Percentiles rank a stretch among this genome's conserved stretches.
phyloP scores from a whole-genome alignment of 2,113 vertebrate genomes.

The Lycaon pictus region DNA sequence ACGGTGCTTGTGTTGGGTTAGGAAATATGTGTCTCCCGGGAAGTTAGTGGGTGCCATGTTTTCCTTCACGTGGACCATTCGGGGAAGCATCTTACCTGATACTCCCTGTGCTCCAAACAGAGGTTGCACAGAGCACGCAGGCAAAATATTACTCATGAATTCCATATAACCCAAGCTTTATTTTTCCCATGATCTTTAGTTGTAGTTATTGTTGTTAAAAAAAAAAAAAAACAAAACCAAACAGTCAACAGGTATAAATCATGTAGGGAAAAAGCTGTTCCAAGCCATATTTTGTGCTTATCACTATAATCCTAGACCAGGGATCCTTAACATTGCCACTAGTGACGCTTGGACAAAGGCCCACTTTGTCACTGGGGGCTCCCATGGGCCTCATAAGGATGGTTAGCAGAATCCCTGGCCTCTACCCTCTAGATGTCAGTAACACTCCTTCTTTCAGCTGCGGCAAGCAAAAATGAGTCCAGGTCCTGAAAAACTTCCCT shows the following conservation, averaged over 20 bases:
- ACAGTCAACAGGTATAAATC: no score
- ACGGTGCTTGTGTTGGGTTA: rapidly evolving
- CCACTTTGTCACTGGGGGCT: no score
- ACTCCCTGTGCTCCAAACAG: neutral
- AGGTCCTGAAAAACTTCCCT: neutral
- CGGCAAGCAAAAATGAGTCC: neutral
- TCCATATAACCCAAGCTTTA: neutral
- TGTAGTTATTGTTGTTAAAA: neutral
- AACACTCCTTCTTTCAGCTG: rapidly evolving
- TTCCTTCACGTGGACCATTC: neutral
- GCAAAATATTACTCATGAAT: neutral
- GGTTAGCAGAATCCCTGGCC: rapidly evolving
- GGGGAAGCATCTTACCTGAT: rapidly evolving
- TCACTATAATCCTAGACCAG: neutral
- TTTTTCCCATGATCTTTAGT: neutral
- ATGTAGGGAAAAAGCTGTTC: neutral
- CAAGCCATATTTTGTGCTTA: neutral
- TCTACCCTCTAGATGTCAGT: neutral
- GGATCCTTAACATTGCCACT: rapidly evolving
- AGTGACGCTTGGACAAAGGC: no score
- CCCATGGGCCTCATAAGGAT: rapidly evolving
- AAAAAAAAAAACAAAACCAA: neutral
- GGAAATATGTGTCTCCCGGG: rapidly evolving
- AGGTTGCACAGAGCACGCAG: rapidly evolving
- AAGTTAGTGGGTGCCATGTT: neutral